A percentile compares a stretch with the other conserved stretches of the same genome.
Evolutionary conservation across 2,113 vertebrate genomes (phyloP).

Genomic region (Eurystomus gularis): DNA sequence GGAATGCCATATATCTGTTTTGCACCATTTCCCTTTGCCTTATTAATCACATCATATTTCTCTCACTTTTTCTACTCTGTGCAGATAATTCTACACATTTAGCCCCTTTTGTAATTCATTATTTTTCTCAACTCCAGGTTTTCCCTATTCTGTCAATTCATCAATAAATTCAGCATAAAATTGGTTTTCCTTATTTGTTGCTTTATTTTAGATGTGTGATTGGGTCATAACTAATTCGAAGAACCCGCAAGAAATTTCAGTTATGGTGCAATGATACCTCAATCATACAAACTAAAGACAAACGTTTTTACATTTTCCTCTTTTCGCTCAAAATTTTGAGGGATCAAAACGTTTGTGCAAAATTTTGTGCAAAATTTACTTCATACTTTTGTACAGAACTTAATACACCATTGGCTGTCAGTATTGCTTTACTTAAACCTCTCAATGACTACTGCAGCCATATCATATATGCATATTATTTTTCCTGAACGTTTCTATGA

Average conservation of each 20-base stretch:
- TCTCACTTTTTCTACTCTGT: constrained; percentile 43
- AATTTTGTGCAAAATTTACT: neutral
- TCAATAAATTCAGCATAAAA: neutral
- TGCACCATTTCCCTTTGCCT: constrained; percentile 71
- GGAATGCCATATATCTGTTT: constrained; percentile 46
- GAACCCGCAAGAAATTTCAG: neutral
- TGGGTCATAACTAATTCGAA: neutral
- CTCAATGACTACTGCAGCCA: neutral
- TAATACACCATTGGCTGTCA: neutral
- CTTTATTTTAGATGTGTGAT: neutral
- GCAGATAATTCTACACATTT: constrained; percentile 2
- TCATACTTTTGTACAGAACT: rapidly evolving
- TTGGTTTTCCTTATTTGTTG: neutral
- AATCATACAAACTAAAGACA: neutral
- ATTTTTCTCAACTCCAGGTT: neutral
- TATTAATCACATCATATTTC: constrained; percentile 67
- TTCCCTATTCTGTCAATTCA: neutral
- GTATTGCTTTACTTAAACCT: neutral
- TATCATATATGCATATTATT: neutral
- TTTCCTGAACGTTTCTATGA: neutral
- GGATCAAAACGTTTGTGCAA: neutral
- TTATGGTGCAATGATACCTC: neutral
- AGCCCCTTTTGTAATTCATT: neutral
- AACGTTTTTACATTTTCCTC: neutral
- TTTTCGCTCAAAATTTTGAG: neutral